phyloP scores from a whole-genome alignment of 2,888 invertebrate species.

The Neoascia interrupta region DNA sequence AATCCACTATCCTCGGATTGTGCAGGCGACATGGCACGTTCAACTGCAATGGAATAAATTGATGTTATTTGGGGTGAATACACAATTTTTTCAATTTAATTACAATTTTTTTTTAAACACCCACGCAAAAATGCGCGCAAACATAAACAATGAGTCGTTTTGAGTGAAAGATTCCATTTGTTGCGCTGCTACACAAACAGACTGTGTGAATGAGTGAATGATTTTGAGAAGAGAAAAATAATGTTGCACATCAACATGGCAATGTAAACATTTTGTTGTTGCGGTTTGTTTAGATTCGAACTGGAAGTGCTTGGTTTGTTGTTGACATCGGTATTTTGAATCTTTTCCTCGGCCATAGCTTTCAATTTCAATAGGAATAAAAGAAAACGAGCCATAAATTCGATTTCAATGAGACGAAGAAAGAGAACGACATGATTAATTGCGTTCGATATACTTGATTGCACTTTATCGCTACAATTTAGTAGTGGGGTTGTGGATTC shows the following conservation, averaged over 20 bases:
- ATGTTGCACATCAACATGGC: constrained; percentile 46
- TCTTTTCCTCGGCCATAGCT: constrained; percentile 4
- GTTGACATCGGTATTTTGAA: constrained; percentile 28
- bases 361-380: constrained; percentile 5
- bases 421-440: constrained; percentile 51
- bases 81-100: no score
- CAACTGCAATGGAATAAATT: constrained; percentile 75
- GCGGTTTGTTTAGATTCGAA: constrained; percentile 16
- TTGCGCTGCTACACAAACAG: constrained; percentile 33
- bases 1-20: constrained; percentile 80
- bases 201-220: not conserved
- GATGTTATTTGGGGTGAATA: no score
- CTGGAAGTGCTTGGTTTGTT: constrained; percentile 33
- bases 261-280: constrained; percentile 44
- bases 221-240: constrained; percentile 17
- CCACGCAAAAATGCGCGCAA: constrained; percentile 20
- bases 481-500: no score
- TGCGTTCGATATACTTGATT: constrained; percentile 42
- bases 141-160: constrained; percentile 28
- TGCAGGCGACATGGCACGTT: constrained; percentile 80
- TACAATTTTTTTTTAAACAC: not conserved
- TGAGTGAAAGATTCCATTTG: constrained; percentile 42
- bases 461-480: constrained; percentile 26
- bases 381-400: constrained; percentile 21
- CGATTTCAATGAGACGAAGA: constrained; percentile 33